Evolutionary conservation across 2,113 vertebrate genomes (phyloP), one percentile per base, ranked within the genome.

Genomic region (Furnarius figulus): DNA sequence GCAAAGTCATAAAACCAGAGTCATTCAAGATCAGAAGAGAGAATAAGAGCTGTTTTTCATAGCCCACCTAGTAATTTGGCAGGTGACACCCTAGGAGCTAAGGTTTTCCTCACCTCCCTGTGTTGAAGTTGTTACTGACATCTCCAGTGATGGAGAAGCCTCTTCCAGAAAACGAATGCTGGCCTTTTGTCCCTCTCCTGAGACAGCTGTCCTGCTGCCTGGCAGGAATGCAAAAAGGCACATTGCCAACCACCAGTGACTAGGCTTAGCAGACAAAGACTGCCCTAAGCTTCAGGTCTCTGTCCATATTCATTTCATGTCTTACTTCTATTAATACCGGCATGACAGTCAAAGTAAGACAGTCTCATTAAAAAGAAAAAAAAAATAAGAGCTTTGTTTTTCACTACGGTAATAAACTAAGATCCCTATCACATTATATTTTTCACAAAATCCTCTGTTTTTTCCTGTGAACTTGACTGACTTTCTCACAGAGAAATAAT

Each of bases 221-320:
- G 17, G 8, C 40, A 66, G 46, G 89, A 74, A 73, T 2, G 4
- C 9, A 70, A 86, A 72, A 93, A 42, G 12, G 7, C 20, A 28
- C 5, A 3, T 5, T 59, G 9, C 13, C 30, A 80, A 18, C 8
- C 6, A 40, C 0, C 0, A 8, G 6, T 73, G n/a, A 47, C 9
- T 21, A 33, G 33, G n/a, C 12, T 87, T 53, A 46, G 13, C 1
- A 2, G n/a, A 61, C 2, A 62, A 31, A 70, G 33, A 27, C 30
- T 62, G 5, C 19, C 7, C 12, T 49, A 70, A 74, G 5, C 24
- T 67, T 77, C 15, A 62, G 11, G 17, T 56, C 52, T 80, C 46
- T 18, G 3, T 63, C 44, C 7, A 13, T 59, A 40, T 85, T 35
- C 4, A 23, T 58, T 78, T 75, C 62, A 87, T 0, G 0, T 6